Percentiles rank a stretch among this genome's conserved stretches.
These are phyloP conservation scores for Drosophila sp. DNA, from an alignment of 1,140 invertebrate genomes.

Conservation along the genomic window DNA sequence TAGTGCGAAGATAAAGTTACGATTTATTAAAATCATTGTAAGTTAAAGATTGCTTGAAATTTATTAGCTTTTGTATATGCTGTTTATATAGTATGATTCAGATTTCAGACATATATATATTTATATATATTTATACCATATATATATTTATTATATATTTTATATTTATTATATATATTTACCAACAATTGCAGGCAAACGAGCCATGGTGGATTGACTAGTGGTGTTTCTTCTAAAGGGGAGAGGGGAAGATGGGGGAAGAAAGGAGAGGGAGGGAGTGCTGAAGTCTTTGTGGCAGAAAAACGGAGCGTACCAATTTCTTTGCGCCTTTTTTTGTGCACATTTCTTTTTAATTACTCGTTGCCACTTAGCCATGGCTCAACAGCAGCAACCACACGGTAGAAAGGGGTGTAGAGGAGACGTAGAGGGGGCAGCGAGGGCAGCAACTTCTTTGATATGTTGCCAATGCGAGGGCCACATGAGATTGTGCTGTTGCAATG, in stretches of 20 bases:
- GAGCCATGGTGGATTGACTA: not conserved
- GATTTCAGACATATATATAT: no score
- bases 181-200: no score
- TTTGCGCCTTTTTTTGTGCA: conserved; percentile 72
- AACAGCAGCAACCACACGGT: not conserved
- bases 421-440: not conserved
- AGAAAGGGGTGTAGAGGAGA: not conserved
- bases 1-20: no score
- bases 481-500: conserved; percentile 37
- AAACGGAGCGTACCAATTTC: conserved; percentile 55
- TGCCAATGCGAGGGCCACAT: conserved; percentile 54
- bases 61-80: no score
- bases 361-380: conserved; percentile 56
- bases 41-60: no score
- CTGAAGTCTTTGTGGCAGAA: conserved; percentile 57
- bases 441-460: conserved; percentile 63
- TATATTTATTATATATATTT: no score
- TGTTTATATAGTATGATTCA: no score
- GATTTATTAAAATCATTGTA: no score
- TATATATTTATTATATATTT: no score
- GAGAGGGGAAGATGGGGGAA: not conserved
- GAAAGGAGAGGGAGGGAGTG: not conserved
- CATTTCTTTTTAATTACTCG: conserved; percentile 80
- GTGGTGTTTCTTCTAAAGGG: not conserved
- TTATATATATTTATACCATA: no score